Conservation (phyloP, 2,888 invertebrate species). For the Xestia ashworthii region DNA sequence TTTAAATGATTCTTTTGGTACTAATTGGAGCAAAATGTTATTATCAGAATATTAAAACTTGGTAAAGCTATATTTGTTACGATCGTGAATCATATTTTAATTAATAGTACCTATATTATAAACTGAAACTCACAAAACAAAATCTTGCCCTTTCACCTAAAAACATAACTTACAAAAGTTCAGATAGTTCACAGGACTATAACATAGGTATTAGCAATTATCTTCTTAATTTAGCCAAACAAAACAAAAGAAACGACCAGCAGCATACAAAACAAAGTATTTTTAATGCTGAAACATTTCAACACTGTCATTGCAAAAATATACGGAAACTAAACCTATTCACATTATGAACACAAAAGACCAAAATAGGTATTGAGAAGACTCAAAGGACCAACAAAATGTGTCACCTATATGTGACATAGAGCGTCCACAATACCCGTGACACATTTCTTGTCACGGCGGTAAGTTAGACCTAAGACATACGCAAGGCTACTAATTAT, state of each 20-base stretch:
- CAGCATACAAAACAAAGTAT: conserved; percentile 20
- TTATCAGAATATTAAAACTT: neutral
- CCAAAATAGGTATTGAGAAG: conserved; percentile 59
- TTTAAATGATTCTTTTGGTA: neutral
- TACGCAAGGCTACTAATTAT: conserved; percentile 62
- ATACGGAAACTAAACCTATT: conserved; percentile 43
- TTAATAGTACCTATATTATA: too few relatives aligned
- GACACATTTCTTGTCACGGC: conserved; percentile 18
- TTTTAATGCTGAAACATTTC: conserved; percentile 30
- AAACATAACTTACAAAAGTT: neutral
- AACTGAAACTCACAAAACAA: too few relatives aligned
- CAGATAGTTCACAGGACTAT: neutral
- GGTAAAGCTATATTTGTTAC: too few relatives aligned
- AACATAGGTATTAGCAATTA: neutral
- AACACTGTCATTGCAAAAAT: conserved; percentile 36
- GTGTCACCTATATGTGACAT: conserved; percentile 1
- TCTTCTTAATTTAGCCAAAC: neutral
- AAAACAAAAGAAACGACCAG: neutral
- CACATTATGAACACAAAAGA: conserved; percentile 47
- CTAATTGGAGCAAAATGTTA: conserved; percentile 10
- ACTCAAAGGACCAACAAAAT: conserved; percentile 61
- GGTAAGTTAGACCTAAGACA: conserved; percentile 24
- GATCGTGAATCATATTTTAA: too few relatives aligned
- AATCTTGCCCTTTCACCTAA: too few relatives aligned
- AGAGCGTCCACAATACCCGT: conserved; percentile 9